Conservation (phyloP, 2,797 vertebrate species). For the Sebastes alutus region DNA sequence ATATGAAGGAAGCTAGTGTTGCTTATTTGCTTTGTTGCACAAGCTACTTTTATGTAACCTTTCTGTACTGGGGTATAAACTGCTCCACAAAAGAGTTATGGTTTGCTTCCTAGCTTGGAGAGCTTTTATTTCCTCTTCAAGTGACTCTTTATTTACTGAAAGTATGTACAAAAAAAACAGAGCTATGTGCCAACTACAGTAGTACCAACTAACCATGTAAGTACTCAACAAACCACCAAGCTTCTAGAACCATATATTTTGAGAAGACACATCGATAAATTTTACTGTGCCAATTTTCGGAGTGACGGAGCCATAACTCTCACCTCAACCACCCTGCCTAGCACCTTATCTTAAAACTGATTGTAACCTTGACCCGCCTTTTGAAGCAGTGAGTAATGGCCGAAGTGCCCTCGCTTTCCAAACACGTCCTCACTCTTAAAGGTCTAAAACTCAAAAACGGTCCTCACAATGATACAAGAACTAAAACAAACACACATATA, state of each 20-base stretch:
- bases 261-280: neutral
- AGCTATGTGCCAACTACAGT: neutral
- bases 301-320: neutral
- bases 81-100: too few species aligned
- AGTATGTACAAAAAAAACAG: neutral
- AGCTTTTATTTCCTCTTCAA: neutral
- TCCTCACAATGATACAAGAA: neutral
- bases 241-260: neutral
- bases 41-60: neutral
- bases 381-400: neutral
- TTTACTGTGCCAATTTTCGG: neutral
- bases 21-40: neutral
- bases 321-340: neutral
- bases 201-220: neutral
- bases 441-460: neutral
- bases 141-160: neutral
- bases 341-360: neutral
- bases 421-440: neutral
- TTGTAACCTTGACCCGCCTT: neutral
- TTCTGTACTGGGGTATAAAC: neutral
- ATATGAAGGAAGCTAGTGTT: neutral
- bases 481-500: neutral
- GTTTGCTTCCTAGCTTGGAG: neutral
- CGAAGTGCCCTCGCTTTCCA: neutral
- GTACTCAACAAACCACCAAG: neutral